Conservation (phyloP, 1,140 invertebrate genomes). For the Polypedilum pembai region DNA sequence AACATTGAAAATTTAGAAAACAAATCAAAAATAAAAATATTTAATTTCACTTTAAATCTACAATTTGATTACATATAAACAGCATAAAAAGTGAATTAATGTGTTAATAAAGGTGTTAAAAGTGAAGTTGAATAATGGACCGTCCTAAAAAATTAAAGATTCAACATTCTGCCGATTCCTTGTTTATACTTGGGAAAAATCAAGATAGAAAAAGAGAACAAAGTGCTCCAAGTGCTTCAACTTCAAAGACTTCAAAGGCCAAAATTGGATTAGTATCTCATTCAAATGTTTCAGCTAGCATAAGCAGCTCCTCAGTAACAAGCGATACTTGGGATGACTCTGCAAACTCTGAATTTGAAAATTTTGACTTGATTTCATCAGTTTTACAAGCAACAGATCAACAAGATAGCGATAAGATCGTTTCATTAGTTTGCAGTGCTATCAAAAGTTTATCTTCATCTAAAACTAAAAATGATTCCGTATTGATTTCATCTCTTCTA, state of each 20-base stretch:
- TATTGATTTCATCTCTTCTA: constrained; percentile 67
- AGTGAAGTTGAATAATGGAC: neutral
- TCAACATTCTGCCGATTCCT: constrained; percentile 5
- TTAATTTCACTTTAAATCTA: too few relatives aligned
- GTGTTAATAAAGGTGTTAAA: neutral
- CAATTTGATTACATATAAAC: too few relatives aligned
- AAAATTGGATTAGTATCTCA: neutral
- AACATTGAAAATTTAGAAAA: too few relatives aligned
- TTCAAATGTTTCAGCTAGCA: neutral
- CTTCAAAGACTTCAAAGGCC: neutral
- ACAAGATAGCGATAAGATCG: constrained; percentile 56
- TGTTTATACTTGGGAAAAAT: constrained; percentile 1
- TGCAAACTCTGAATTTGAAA: constrained; percentile 47
- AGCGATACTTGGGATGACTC: neutral
- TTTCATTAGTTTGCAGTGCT: constrained; percentile 53
- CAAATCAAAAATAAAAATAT: too few relatives aligned
- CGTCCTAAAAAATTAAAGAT: neutral
- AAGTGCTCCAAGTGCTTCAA: neutral
- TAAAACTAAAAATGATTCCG: constrained; percentile 69
- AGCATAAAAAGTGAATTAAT: too few relatives aligned
- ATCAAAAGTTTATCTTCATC: constrained; percentile 58
- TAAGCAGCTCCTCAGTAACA: neutral
- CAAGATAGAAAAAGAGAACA: neutral
- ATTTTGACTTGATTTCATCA: constrained; percentile 51
- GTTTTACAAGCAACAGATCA: constrained; percentile 51